Evolutionary conservation across 2,797 vertebrate species (phyloP).

Genomic region (Zenarchopterus dispar): DNA sequence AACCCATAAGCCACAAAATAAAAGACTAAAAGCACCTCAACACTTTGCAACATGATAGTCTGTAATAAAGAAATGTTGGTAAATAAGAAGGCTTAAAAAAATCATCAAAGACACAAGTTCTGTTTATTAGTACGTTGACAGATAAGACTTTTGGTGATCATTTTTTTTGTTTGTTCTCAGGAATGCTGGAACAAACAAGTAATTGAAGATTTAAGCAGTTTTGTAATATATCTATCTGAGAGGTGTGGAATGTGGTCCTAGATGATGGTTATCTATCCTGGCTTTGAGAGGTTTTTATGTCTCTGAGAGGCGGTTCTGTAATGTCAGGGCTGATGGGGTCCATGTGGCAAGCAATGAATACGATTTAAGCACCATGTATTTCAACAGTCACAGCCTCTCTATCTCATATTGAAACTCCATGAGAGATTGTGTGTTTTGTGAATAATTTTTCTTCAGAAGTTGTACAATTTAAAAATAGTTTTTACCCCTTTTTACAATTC

Average conservation of each 20-base stretch:
- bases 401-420: slow-evolving; percentile 25
- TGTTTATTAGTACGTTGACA: not conserved
- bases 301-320: slow-evolving; percentile 39
- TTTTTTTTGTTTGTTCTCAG: not conserved
- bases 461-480: not conserved
- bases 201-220: slow-evolving; percentile 29
- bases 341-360: slow-evolving; percentile 52
- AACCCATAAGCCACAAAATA: not conserved
- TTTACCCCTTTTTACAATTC: not conserved
- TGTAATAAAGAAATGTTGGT: not conserved
- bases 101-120: not conserved
- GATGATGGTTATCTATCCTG: slow-evolving; percentile 47
- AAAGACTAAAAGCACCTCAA: slow-evolving; percentile 4
- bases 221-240: slow-evolving; percentile 37
- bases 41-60: not conserved
- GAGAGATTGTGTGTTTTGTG: slow-evolving; percentile 3
- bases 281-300: slow-evolving; percentile 43
- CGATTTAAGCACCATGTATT: slow-evolving; percentile 57
- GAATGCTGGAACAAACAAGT: slow-evolving; percentile 21
- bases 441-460: slow-evolving; percentile 17
- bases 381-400: slow-evolving; percentile 26
- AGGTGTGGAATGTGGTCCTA: slow-evolving; percentile 28
- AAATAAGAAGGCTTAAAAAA: not conserved
- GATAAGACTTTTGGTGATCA: not conserved
- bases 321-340: slow-evolving; percentile 41